Evolutionary conservation across 2,888 invertebrate genomes (phyloP), one percentile per base, ranked within the genome.

Genomic region (Hypena proboscidalis): DNA sequence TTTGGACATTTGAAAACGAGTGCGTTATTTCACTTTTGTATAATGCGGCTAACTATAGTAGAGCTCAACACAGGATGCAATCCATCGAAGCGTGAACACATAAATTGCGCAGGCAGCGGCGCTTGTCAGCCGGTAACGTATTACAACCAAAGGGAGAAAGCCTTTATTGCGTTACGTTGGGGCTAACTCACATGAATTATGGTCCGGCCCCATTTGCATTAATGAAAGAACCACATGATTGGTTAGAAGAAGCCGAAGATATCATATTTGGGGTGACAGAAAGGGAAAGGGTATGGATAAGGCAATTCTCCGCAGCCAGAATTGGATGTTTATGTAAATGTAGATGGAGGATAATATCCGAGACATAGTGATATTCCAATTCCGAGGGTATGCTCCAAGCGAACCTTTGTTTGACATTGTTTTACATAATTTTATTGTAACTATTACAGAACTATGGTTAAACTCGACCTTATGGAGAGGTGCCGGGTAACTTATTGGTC

Each of bases 131-230:
- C 7, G 34, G 67, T 62, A 67, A 67, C 62, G 67, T 54, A 66
- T 66, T 51, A 49, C 62, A 47, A 31, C 33, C 45, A 42, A 42
- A 32, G 53, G 47, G 42, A 53, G 29, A 43, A 58, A 43, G 47
- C 55, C 48, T 58, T 60, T 60, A 59, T 53, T 49, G 43, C 55
- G 48, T 59, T 57, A 65, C 42, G 41, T 57, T 44, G 40, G 59
- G 55, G 50, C 54, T 40, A 53, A 46, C 50, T 55, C 53, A 47
- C 58, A 61, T 73, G 73, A 73, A 51, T 70, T 68, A 72, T 63
- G 34, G 56, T 58, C 47, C 39, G 45, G 26, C 54, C 46, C 41
- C 29, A 54, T 65, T 63, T 64, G 64, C 62, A 67, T 72, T 71
- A 71, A 70, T 69, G 65, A 65, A 60, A 51, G 51, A 53, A 50